Evolutionary conservation across 2,888 invertebrate genomes (phyloP), one percentile per base, ranked within the genome.

Genomic region (Caenorhabditis uteleia): DNA sequence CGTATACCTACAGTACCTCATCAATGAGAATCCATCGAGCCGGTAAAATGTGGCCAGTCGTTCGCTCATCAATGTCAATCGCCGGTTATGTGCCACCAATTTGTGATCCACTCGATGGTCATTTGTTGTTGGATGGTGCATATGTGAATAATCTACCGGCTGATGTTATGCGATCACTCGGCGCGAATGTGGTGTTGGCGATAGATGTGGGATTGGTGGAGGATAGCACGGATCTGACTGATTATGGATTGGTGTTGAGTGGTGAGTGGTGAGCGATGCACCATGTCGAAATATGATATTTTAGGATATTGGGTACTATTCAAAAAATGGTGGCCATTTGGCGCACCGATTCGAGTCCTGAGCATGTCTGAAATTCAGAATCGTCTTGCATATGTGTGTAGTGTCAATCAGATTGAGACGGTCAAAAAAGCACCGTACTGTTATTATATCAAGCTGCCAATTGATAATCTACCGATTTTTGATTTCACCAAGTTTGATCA

Each of bases 131-230:
- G 87, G 98, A 99, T 88, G 98, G 98, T 87, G 98, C 98, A 87
- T 98, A 98, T 89, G 93, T 95, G 88, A 98, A 98, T 90, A 98
- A 98, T 88, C 89, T 98, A 85, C 98, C 98, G 90, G 97, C 97
- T 93, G 91, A 91, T 56, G 75, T 78, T 6, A 78, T 78, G 77
- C 51, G 97, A 45, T 87, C 90, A 75, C 83, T 85, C 80, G 97
- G 97, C 25, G 95, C 95, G 0, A 91, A 92, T 78, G 92, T 92
- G 79, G 95, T 98, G 75, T 88, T 98, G 77, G 98, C 98, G 7
- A 91, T 98, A 31, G 98, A 99, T 85, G 98, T 99, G 27, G 97
- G 98, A 12, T 94, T 94, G 0, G 92, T 93, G 77, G 95, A 97
- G 82, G 94, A 95, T 79, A 72, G 31, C 18, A 16, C 58, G 25